phyloP scores from a whole-genome alignment of 2,113 vertebrate species.

The Phylloscopus trochilus region DNA sequence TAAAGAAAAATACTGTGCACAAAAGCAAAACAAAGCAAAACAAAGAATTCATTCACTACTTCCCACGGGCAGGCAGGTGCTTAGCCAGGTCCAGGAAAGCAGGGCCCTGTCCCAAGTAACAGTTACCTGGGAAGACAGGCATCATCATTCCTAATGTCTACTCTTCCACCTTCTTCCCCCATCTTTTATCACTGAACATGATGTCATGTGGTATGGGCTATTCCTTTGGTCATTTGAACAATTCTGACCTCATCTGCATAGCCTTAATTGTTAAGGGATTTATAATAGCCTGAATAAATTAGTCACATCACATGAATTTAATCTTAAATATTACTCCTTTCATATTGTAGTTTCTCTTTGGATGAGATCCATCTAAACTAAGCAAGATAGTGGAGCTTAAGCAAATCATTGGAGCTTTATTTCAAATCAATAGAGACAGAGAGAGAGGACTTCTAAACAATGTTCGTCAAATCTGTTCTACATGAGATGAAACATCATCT shows the following conservation, averaged over 20 bases:
- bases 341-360: not conserved
- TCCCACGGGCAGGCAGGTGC: not conserved
- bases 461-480: not conserved
- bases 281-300: not conserved
- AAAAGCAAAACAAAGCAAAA: not conserved
- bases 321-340: not conserved
- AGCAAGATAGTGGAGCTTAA: not conserved
- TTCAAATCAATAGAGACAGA: not conserved
- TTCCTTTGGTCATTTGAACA: not conserved
- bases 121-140: not conserved
- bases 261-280: not conserved
- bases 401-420: not conserved
- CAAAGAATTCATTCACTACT: not conserved
- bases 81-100: not conserved
- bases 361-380: not conserved
- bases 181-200: not conserved
- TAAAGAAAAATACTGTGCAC: not conserved
- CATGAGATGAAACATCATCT: not conserved
- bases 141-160: rapidly evolving
- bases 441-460: not conserved
- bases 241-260: not conserved
- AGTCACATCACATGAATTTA: not conserved
- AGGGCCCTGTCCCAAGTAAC: rapidly evolving
- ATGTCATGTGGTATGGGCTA: rapidly evolving
- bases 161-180: not conserved